A percentile compares a stretch with the other conserved stretches of the same genome.
Conservation (phyloP, 2,888 invertebrate genomes). For the Drosophila rellima region DNA sequence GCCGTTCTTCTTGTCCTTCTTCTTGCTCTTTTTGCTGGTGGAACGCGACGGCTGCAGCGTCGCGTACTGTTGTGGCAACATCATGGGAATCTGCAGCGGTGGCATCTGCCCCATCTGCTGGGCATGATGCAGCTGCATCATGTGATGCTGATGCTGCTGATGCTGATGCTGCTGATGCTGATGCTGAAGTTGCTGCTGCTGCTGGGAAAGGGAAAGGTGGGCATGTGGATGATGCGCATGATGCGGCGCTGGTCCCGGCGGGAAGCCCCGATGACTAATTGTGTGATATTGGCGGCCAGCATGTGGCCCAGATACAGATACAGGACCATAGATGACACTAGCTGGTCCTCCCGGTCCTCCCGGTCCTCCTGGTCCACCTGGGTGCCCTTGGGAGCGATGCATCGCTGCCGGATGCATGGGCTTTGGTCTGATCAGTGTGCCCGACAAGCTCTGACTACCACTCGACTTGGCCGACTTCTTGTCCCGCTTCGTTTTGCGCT, state of each 20-base stretch:
- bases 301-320: constrained; percentile 84
- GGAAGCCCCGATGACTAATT: constrained; percentile 86
- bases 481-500: constrained; percentile 87
- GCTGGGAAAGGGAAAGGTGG: constrained; percentile 50
- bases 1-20: constrained; percentile 85
- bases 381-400: constrained; percentile 75
- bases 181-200: constrained; percentile 58
- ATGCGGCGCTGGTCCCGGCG: constrained; percentile 80
- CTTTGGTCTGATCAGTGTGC: constrained; percentile 85
- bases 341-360: constrained; percentile 50
- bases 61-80: constrained; percentile 88
- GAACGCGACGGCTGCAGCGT: constrained; percentile 89
- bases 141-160: constrained; percentile 75
- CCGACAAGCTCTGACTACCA: constrained; percentile 85
- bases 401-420: constrained; percentile 84
- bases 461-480: constrained; percentile 85
- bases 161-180: constrained; percentile 63
- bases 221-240: constrained; percentile 55
- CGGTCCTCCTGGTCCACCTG: constrained; percentile 44
- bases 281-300: constrained; percentile 86
- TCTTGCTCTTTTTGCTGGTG: constrained; percentile 87
- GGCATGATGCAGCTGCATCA: constrained; percentile 59
- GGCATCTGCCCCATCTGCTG: constrained; percentile 83
- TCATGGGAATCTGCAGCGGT: constrained; percentile 85
- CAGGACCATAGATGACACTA: constrained; percentile 86